Evolutionary conservation across 2,888 invertebrate species (phyloP), one percentile per base, ranked within the genome.

Genomic region (Drosophila colorata): DNA sequence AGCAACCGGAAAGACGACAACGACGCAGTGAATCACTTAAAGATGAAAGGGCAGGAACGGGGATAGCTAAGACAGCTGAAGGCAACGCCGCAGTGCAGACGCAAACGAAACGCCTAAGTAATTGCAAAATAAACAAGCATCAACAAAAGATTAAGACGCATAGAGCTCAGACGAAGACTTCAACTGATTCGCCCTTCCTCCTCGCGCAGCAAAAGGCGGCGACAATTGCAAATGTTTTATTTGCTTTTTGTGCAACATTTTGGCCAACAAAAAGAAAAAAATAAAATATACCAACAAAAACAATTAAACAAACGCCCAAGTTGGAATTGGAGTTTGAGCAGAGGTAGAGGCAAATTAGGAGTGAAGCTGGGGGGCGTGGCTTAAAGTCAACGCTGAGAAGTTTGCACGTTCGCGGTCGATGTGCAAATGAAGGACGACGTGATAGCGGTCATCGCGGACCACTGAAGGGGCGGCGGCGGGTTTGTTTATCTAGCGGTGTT

Each of bases 121-220:
- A 88, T 88, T 88, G 90, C 90, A 90, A 77, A 90, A 90, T 90
- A 88, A 88, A 88, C 90, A 88, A 90, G 85, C 90, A 88, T 90
- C 88, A 88, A 90, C 90, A 90, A 87, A 88, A 88, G 90, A 88
- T 90, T 90, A 88, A 90, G 90, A 88, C 87, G 76, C 81, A 69
- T 65, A 63, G 59, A 63, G 55, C 69, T 16, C 28, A 52, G 25
- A 51, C 44, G 40, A 52, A 52, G 47, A 31, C 49, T 23, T 44
- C 28, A 38, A 13, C 52, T 41, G 9, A 41, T 33, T 6, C 37
- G n/a, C 4, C 16, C 38, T 4, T 1, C 16, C 16, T 1, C 9
- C 37, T 13, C 18, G 4, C 46, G 9, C 46, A 33, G 33, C 51
- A 28, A 43, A 53, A 70, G 47, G 41, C 53, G 41, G 76, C 57